phyloP scores from a whole-genome alignment of 2,797 vertebrate species.

The Catharus ustulatus region DNA sequence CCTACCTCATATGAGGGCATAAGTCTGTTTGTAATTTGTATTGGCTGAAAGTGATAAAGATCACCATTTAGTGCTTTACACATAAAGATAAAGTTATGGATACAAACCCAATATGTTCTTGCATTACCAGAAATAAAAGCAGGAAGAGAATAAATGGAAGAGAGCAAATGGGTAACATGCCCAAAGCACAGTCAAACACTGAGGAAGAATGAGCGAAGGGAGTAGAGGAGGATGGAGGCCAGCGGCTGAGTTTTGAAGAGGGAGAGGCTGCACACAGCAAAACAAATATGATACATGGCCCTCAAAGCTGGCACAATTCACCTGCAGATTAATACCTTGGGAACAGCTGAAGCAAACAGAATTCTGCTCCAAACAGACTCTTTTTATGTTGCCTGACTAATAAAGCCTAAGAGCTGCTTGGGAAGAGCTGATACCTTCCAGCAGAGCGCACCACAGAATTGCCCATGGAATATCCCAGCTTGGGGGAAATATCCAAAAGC shows the following conservation, averaged over 20 bases:
- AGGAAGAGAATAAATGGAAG: background rate
- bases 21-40: background rate
- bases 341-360: background rate
- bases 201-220: background rate
- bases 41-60: background rate
- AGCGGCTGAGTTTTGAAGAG: background rate
- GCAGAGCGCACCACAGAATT: background rate
- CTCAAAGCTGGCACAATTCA: background rate
- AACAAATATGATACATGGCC: background rate
- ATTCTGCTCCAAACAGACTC: background rate
- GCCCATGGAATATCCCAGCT: background rate
- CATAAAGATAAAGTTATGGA: background rate
- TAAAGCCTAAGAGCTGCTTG: background rate
- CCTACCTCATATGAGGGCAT: background rate
- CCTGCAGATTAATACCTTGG: background rate
- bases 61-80: background rate
- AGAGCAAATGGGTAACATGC: fast-evolving
- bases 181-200: background rate
- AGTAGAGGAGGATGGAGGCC: background rate
- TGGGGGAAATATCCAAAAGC: background rate
- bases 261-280: background rate
- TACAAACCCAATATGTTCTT: background rate
- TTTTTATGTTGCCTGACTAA: background rate
- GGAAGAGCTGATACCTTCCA: background rate
- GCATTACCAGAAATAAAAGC: background rate